Evolutionary conservation across 2,888 invertebrate species (phyloP).

Genomic region (Melanargia galathea): DNA sequence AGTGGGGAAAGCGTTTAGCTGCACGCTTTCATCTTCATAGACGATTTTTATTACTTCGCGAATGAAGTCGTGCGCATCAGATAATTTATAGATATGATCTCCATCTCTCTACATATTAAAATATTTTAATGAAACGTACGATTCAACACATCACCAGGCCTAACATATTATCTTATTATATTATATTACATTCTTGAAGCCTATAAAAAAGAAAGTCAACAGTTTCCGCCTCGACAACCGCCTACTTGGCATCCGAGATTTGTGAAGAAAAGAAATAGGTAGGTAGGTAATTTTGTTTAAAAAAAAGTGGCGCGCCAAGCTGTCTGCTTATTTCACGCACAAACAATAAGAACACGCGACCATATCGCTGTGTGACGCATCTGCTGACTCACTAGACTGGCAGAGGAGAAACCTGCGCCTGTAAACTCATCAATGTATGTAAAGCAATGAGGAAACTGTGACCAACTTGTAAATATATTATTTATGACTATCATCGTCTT

Average conservation of each 20-base stretch:
- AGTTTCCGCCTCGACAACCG: constrained; percentile 60
- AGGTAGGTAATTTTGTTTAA: constrained; percentile 50
- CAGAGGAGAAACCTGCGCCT: constrained; percentile 24
- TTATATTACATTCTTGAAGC: constrained; percentile 58
- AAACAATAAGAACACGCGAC: constrained; percentile 46
- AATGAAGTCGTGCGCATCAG: no score
- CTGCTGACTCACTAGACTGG: constrained; percentile 44
- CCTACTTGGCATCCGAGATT: constrained; percentile 65
- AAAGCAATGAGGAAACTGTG: neutral
- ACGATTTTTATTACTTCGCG: no score
- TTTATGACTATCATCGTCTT: neutral
- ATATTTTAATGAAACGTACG: no score
- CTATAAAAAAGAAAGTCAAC: constrained; percentile 77
- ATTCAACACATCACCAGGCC: neutral
- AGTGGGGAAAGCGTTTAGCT: no score
- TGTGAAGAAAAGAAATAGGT: constrained; percentile 55
- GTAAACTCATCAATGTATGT: constrained; percentile 34
- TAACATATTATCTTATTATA: neutral
- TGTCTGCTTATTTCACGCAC: constrained; percentile 65
- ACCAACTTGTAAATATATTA: neutral
- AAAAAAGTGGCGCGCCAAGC: constrained; percentile 79
- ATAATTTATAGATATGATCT: no score
- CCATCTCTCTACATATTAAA: no score
- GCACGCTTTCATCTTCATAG: no score
- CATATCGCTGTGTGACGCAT: constrained; percentile 49